A percentile compares a stretch with the other conserved stretches of the same genome.
Evolutionary conservation across 2,113 vertebrate species (phyloP).

Genomic region (Antidorcas marsupialis): DNA sequence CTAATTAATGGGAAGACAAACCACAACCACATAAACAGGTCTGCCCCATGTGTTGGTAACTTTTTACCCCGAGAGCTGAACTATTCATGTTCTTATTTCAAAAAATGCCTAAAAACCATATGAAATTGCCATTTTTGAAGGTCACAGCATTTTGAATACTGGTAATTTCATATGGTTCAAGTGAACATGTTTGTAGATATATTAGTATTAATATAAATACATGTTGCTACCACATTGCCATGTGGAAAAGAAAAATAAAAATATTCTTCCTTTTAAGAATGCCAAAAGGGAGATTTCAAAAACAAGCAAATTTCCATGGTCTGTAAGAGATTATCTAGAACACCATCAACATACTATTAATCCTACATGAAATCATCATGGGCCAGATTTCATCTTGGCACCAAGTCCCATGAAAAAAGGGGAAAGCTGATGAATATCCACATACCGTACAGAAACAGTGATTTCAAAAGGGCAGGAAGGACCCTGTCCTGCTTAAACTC

Average conservation of each 20-base stretch:
- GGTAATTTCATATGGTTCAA: not conserved
- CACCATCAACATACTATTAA: rapidly evolving
- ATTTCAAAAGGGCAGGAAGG: not conserved
- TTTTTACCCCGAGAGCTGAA: not conserved
- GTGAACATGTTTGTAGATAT: rapidly evolving
- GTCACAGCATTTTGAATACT: rapidly evolving
- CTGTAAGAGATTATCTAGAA: not conserved
- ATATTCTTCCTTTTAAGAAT: not conserved
- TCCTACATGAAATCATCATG: not conserved
- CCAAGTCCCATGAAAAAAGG: not conserved
- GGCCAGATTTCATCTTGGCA: not conserved
- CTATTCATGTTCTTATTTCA: not conserved
- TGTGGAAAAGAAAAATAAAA: not conserved
- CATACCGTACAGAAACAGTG: rapidly evolving
- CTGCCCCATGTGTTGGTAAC: not conserved
- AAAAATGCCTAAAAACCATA: not conserved
- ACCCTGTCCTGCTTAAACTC: not conserved
- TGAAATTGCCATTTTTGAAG: not conserved
- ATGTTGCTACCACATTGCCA: not conserved
- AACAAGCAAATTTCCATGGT: not conserved
- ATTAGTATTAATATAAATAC: not conserved
- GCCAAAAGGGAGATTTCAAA: not conserved
- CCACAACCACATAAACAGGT: rapidly evolving
- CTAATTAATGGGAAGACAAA: not conserved
- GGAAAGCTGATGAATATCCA: not conserved